Percentiles rank a stretch among this genome's conserved stretches.
These are phyloP conservation scores for Eucera pruinosa DNA, from an alignment of 2,888 invertebrate species.

Conservation along the genomic window DNA sequence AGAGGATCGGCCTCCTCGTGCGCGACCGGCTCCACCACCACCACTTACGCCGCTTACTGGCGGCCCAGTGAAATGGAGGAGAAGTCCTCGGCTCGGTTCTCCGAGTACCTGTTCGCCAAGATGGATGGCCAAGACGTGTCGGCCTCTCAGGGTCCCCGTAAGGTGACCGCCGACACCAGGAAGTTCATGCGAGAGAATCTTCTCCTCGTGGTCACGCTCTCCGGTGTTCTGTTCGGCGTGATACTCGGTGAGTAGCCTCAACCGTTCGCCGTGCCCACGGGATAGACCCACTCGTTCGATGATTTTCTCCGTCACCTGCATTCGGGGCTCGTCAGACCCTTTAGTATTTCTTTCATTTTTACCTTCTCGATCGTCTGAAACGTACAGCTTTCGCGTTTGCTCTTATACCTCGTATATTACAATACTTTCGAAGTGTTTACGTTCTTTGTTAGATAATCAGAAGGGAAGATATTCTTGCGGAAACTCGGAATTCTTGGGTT, in stretches of 20 bases:
- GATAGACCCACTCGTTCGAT: too few species aligned
- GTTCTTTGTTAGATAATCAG: too few species aligned
- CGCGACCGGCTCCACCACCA: conserved; percentile 60
- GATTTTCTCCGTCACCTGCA: too few species aligned
- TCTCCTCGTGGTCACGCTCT: conserved; percentile 91
- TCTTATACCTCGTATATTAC: too few species aligned
- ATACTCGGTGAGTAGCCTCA: conserved; percentile 87
- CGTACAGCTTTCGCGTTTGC: too few species aligned
- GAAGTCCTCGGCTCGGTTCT: conserved; percentile 86
- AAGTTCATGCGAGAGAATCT: conserved; percentile 91
- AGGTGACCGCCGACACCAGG: conserved; percentile 87
- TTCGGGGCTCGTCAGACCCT: too few species aligned
- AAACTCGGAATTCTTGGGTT: too few species aligned
- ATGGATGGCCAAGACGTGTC: conserved; percentile 87
- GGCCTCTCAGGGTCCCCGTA: conserved; percentile 87
- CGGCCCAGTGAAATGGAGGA: conserved; percentile 83
- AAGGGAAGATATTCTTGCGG: too few species aligned
- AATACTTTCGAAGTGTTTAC: too few species aligned
- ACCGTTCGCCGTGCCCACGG: too few species aligned
- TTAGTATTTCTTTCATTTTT: too few species aligned
- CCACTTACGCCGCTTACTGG: conserved; percentile 71
- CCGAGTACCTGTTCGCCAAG: conserved; percentile 93
- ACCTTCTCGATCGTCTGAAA: too few species aligned
- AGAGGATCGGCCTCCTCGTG: conserved; percentile 67
- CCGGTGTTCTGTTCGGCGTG: conserved; percentile 92